Evolutionary conservation across 1,140 invertebrate species (phyloP).

Genomic region (Eumaeus atala): DNA sequence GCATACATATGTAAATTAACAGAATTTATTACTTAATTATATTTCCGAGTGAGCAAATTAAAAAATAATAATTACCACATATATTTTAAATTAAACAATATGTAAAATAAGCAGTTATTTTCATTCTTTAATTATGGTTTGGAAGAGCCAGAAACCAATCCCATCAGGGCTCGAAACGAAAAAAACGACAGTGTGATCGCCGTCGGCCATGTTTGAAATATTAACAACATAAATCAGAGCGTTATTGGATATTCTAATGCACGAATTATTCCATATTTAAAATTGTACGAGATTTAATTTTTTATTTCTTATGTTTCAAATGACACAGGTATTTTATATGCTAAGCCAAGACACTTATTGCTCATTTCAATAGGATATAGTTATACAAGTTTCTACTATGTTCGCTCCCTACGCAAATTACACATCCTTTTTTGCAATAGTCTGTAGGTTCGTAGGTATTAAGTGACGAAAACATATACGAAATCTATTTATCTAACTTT

Average conservation of each 20-base stretch:
- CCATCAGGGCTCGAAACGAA: neutral
- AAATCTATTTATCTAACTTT: no score
- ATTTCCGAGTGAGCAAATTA: neutral
- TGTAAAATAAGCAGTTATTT: conserved; percentile 10
- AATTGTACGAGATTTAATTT: neutral
- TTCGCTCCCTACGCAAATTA: no score
- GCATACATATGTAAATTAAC: no score
- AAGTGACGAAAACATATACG: no score
- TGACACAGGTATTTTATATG: no score
- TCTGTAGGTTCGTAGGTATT: no score
- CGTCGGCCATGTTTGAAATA: conserved; percentile 8
- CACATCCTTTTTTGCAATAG: no score
- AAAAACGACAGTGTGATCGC: conserved; percentile 5
- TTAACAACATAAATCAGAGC: conserved; percentile 7
- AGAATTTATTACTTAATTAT: neutral
- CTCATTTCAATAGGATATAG: no score
- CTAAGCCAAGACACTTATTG: no score
- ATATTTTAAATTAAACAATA: conserved; percentile 6
- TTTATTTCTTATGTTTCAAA: no score
- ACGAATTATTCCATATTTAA: conserved; percentile 9
- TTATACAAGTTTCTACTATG: no score
- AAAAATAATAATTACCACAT: neutral
- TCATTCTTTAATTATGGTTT: conserved; percentile 7
- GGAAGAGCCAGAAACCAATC: conserved; percentile 1
- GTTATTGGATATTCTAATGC: conserved; percentile 10